Evolutionary conservation across 2,113 vertebrate genomes (phyloP), one percentile per base, ranked within the genome.

Genomic region (Pontoporia blainvillei): DNA sequence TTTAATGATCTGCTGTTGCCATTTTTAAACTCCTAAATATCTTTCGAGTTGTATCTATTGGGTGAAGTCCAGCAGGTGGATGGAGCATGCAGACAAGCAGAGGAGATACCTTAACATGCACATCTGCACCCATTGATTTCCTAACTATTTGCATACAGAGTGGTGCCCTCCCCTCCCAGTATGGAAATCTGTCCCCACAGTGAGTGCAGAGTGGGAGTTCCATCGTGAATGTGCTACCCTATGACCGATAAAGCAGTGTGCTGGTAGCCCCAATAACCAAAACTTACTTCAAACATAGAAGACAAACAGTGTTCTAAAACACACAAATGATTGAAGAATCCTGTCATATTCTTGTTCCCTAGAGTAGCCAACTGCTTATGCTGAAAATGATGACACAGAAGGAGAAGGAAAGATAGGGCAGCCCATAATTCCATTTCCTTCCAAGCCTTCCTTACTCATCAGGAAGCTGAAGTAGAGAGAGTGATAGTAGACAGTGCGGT

Each of bases 51-150:
- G 11, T 61, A 46, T n/a, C 57, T 71, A 41, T n/a, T 31, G 59
- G 86, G n/a, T 64, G 41, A 85, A 85, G 23, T n/a, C 12, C 41
- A 39, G 0, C 44, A 49, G 36, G 7, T 57, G 46, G 76, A 5
- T 4, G 49, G 41, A 79, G 6, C 1, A n/a, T 18, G 1, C 4
- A 1, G 6, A 31, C 0, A 5, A 49, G n/a, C 18, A 49, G 13
- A 81, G 29, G 41, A 57, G 66, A 57, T 41, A 36, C 0, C 3
- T 39, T 11, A 31, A 29, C 2, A 5, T 15, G 12, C 23, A 4
- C 0, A 1, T 41, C 91, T 54, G 14, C 2, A 46, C 29, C 36
- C 6, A 2, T 4, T 34, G 23, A 9, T 71, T 62, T 57, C 71
- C n/a, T 36, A 31, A 3, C 41, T 21, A 59, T 52, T 61, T 73